phyloP scores from a whole-genome alignment of 1,140 invertebrate species.

The Tetramorium parvispinum region DNA sequence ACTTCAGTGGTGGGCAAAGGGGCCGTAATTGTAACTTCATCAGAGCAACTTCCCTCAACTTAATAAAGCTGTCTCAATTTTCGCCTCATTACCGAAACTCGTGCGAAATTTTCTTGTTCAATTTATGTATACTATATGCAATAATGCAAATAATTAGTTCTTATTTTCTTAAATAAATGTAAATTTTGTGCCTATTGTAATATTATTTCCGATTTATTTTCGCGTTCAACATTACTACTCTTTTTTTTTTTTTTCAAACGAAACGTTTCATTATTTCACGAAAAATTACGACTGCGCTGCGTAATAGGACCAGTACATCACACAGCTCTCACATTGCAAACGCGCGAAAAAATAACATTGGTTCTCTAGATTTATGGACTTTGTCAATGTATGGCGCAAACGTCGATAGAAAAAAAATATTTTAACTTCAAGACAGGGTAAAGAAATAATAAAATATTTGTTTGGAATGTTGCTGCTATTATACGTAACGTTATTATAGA shows the following conservation, averaged over 20 bases:
- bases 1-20: slow-evolving; percentile 72
- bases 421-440: background rate
- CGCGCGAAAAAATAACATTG: slow-evolving; percentile 69
- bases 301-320: slow-evolving; percentile 67
- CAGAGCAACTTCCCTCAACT: slow-evolving; percentile 81
- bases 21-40: slow-evolving; percentile 82
- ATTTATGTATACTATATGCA: slow-evolving; percentile 66
- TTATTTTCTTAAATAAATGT: slow-evolving; percentile 30
- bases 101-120: slow-evolving; percentile 80
- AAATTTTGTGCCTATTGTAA: background rate
- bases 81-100: slow-evolving; percentile 81
- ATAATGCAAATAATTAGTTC: background rate
- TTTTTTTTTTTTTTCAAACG: slow-evolving; percentile 57
- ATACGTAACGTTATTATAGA: background rate
- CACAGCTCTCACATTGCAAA: slow-evolving; percentile 40
- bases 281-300: slow-evolving; percentile 67
- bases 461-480: background rate
- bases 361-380: slow-evolving; percentile 51
- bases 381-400: slow-evolving; percentile 2
- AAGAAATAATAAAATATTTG: background rate
- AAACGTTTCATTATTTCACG: slow-evolving; percentile 68
- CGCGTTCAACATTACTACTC: background rate
- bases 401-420: slow-evolving; percentile 57
- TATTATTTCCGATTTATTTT: slow-evolving; percentile 16
- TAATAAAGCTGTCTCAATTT: slow-evolving; percentile 85